Conservation (phyloP, 1,140 invertebrate genomes). For the Drosophila biarmipes region DNA sequence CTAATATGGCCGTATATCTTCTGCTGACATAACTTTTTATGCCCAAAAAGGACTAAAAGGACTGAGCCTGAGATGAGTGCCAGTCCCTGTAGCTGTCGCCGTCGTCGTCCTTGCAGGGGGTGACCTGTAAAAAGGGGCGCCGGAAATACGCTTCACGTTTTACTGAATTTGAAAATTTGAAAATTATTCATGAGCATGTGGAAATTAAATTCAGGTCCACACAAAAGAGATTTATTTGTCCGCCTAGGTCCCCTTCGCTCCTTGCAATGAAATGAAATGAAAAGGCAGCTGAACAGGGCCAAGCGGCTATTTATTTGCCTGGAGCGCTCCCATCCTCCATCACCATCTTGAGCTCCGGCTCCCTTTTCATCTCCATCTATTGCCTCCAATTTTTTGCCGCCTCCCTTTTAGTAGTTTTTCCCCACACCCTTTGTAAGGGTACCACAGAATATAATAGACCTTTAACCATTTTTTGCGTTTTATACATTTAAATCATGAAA, state of each 20-base stretch:
- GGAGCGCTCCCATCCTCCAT: conserved; percentile 49
- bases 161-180: conserved; percentile 81
- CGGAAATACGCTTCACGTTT: conserved; percentile 81
- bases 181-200: conserved; percentile 83
- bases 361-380: conserved; percentile 13
- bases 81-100: conserved; percentile 17
- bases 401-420: conserved; percentile 22
- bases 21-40: conserved; percentile 80
- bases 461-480: too few relatives aligned
- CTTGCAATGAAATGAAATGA: conserved; percentile 68
- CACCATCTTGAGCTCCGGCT: conserved; percentile 34
- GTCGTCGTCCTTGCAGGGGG: conserved; percentile 13
- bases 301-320: conserved; percentile 78
- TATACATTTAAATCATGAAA: too few relatives aligned
- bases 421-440: background rate
- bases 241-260: conserved; percentile 39
- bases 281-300: conserved; percentile 53
- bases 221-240: conserved; percentile 81
- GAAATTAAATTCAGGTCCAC: conserved; percentile 83
- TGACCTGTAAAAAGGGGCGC: conserved; percentile 8
- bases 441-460: too few relatives aligned
- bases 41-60: conserved; percentile 59
- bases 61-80: conserved; percentile 46
- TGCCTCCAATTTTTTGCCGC: conserved; percentile 41
- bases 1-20: conserved; percentile 78